A percentile compares a stretch with the other conserved stretches of the same genome.
phyloP scores from a whole-genome alignment of 2,888 invertebrate genomes.

The Acanthosoma haemorrhoidale region DNA sequence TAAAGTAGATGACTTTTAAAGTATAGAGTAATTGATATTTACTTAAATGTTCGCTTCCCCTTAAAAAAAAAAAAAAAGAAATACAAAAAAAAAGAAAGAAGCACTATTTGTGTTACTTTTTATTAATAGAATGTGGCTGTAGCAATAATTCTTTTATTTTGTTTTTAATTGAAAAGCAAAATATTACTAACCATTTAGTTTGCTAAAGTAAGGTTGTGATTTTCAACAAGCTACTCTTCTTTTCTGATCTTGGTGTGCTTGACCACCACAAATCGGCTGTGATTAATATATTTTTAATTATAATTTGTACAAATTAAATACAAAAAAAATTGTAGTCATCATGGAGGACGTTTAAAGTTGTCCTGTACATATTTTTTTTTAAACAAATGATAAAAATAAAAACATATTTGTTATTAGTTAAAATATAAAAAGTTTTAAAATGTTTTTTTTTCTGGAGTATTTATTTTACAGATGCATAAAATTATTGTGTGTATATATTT shows the following conservation, averaged over 20 bases:
- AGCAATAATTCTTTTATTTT: slow-evolving; percentile 23
- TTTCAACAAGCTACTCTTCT: slow-evolving; percentile 22
- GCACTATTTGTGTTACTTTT: slow-evolving; percentile 5
- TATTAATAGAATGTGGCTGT: background rate
- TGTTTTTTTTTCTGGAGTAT: slow-evolving; percentile 23
- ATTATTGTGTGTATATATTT: slow-evolving; percentile 23
- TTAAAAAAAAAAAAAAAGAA: background rate
- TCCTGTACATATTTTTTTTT: slow-evolving; percentile 28
- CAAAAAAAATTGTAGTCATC: slow-evolving; percentile 17
- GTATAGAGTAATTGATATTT: slow-evolving; percentile 18
- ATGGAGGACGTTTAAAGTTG: slow-evolving; percentile 5
- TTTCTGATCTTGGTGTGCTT: slow-evolving; percentile 28
- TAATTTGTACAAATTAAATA: slow-evolving; percentile 28
- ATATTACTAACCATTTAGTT: slow-evolving; percentile 21
- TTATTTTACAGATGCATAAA: slow-evolving; percentile 22
- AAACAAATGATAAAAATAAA: slow-evolving; percentile 14
- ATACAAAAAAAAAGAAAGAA: background rate
- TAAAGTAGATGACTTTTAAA: slow-evolving; percentile 3
- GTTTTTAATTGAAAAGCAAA: slow-evolving; percentile 1
- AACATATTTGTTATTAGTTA: slow-evolving; percentile 25
- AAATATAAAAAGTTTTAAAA: slow-evolving; percentile 22
- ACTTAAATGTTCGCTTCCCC: slow-evolving; percentile 12
- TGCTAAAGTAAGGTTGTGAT: slow-evolving; percentile 27
- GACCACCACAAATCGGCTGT: slow-evolving; percentile 28
- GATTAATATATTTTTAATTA: slow-evolving; percentile 29